These are phyloP conservation scores for Colletes collaris DNA, from an alignment of 2,888 invertebrate genomes.

Conservation along the genomic window DNA sequence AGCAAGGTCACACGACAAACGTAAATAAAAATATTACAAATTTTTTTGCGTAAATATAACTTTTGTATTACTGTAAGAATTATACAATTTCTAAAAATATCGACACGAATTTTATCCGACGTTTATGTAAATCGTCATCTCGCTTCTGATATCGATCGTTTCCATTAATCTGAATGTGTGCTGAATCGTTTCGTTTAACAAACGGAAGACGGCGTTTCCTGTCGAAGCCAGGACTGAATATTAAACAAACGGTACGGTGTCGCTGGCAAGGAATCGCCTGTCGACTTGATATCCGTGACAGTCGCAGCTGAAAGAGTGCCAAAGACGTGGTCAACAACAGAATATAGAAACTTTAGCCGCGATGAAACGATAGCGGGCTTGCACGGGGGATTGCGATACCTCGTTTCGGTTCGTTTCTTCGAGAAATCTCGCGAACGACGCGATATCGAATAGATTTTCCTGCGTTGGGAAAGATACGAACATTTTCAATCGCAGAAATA, in stretches of 20 bases:
- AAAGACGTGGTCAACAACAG: conserved; percentile 25
- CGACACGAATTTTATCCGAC: neutral
- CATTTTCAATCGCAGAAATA: no score
- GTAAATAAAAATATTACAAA: no score
- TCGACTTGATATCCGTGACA: conserved; percentile 22
- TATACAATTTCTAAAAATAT: no score
- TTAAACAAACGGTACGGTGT: conserved; percentile 46
- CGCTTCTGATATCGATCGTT: no score
- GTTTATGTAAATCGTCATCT: neutral
- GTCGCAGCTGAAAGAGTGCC: conserved; percentile 28
- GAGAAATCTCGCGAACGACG: no score
- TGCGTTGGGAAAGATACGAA: no score
- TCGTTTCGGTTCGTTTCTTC: conserved; percentile 17
- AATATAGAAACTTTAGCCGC: neutral
- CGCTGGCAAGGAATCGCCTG: conserved; percentile 24
- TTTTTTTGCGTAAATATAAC: no score
- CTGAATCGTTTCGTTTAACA: conserved; percentile 29
- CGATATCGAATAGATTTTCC: no score
- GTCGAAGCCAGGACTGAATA: conserved; percentile 21
- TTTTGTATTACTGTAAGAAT: no score
- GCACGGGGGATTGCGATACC: neutral
- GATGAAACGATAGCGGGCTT: neutral
- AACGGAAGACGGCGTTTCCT: conserved; percentile 48
- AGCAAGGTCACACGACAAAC: no score
- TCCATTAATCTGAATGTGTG: neutral